phyloP scores from a whole-genome alignment of 1,140 invertebrate species.

The Zaprionus ghesquierei region DNA sequence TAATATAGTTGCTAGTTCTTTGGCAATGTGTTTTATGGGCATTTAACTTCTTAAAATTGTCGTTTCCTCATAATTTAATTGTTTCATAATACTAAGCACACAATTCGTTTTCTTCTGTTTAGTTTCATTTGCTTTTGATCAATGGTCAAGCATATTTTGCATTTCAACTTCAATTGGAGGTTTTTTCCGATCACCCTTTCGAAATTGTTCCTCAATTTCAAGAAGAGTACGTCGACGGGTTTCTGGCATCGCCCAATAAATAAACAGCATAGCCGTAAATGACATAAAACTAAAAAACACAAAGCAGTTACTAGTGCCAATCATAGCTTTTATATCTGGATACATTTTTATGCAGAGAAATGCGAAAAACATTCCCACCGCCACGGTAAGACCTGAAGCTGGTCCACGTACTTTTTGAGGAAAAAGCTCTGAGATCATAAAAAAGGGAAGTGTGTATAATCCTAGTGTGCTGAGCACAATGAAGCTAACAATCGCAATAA shows the following conservation, averaged over 20 bases:
- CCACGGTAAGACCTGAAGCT: slow-evolving; percentile 87
- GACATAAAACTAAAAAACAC: slow-evolving; percentile 88
- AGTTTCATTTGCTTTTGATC: neutral
- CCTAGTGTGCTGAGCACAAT: slow-evolving; percentile 86
- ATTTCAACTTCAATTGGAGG: slow-evolving; percentile 50
- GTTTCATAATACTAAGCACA: slow-evolving; percentile 27
- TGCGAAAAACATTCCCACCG: slow-evolving; percentile 87
- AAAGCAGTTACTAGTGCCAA: slow-evolving; percentile 87
- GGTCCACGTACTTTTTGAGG: slow-evolving; percentile 87
- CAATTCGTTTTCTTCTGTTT: neutral
- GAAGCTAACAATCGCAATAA: slow-evolving; percentile 84
- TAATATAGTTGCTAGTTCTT: no score
- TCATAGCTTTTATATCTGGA: slow-evolving; percentile 84
- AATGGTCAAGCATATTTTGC: slow-evolving; percentile 55
- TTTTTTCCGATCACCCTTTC: slow-evolving; percentile 22
- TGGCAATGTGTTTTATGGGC: no score
- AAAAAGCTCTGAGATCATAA: slow-evolving; percentile 90
- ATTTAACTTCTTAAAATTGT: no score
- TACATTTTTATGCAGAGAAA: slow-evolving; percentile 90
- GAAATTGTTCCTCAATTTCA: slow-evolving; percentile 87
- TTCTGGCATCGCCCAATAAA: slow-evolving; percentile 89
- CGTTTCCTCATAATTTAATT: no score
- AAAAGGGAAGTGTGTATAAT: slow-evolving; percentile 87
- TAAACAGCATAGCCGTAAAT: slow-evolving; percentile 87
- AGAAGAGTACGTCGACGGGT: slow-evolving; percentile 90